Evolutionary conservation across 2,797 vertebrate species (phyloP).

Genomic region (Rhinella marina): DNA sequence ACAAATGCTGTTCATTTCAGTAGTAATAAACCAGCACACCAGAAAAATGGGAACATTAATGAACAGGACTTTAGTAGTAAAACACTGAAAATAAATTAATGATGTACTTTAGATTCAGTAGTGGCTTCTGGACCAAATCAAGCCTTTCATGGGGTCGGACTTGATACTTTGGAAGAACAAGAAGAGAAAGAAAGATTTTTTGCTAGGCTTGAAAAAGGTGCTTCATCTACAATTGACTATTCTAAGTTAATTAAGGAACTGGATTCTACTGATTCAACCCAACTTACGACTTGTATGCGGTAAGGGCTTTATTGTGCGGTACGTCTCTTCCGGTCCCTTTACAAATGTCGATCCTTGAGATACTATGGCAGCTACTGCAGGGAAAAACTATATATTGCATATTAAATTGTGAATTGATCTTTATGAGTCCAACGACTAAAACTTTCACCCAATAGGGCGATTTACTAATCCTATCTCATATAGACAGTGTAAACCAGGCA

Average conservation of each 20-base stretch:
- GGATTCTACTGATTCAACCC: conserved; percentile 77
- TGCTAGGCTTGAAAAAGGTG: conserved; percentile 80
- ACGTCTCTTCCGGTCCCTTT: too few relatives aligned
- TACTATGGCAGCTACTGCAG: too few relatives aligned
- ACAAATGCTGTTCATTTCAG: too few relatives aligned
- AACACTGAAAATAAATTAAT: neutral
- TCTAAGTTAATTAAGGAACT: conserved; percentile 85
- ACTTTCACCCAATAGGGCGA: too few relatives aligned
- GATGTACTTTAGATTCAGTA: conserved; percentile 69
- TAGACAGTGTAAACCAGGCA: too few relatives aligned
- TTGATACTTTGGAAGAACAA: conserved; percentile 89
- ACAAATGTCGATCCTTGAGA: too few relatives aligned
- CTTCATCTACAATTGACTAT: conserved; percentile 84
- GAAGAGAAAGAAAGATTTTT: conserved; percentile 88
- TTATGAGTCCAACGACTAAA: too few relatives aligned
- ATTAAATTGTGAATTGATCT: too few relatives aligned
- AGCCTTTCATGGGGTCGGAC: conserved; percentile 67
- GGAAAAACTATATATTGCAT: too few relatives aligned
- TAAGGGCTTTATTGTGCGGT: conserved; percentile 65
- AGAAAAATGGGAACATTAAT: too few relatives aligned
- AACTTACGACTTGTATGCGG: conserved; percentile 69
- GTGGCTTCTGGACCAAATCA: conserved; percentile 71
- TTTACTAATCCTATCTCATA: too few relatives aligned
- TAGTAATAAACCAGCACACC: too few relatives aligned
- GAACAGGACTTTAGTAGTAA: neutral